Percentiles rank a stretch among this genome's conserved stretches.
phyloP scores from a whole-genome alignment of 1,140 invertebrate species.

The Drosophila saltans region DNA sequence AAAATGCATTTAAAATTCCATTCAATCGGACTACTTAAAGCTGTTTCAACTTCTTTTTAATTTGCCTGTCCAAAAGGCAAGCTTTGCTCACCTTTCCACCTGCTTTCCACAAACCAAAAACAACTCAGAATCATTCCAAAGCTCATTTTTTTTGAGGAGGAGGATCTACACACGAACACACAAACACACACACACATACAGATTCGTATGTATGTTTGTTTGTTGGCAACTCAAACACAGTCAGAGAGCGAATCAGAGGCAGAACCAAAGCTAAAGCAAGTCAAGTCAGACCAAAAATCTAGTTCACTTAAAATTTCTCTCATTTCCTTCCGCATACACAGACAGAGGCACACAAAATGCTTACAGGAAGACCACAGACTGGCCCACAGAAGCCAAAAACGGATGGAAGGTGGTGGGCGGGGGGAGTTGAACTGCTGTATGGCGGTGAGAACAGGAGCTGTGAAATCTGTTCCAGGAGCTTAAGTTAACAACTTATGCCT shows the following conservation, averaged over 20 bases:
- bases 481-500: slow-evolving; percentile 78
- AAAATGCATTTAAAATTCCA: not conserved
- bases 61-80: not conserved
- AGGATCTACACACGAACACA: slow-evolving; percentile 19
- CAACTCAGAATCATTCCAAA: slow-evolving; percentile 14
- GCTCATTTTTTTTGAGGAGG: slow-evolving; percentile 8
- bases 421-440: not conserved
- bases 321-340: slow-evolving; percentile 51
- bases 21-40: not conserved
- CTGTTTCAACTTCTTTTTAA: not conserved
- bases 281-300: slow-evolving; percentile 58
- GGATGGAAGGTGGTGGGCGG: not conserved
- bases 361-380: slow-evolving; percentile 34
- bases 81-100: slow-evolving; percentile 12
- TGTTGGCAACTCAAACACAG: slow-evolving; percentile 38
- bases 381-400: slow-evolving; percentile 14
- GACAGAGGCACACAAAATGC: slow-evolving; percentile 16
- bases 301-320: slow-evolving; percentile 66
- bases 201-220: slow-evolving; percentile 5
- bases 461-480: slow-evolving; percentile 58
- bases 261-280: slow-evolving; percentile 30
- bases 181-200: slow-evolving; percentile 9
- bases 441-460: slow-evolving; percentile 11
- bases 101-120: slow-evolving; percentile 11
- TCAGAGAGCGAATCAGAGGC: not conserved